Evolutionary conservation across 2,888 invertebrate species (phyloP).

Genomic region (Baronia brevicornis): DNA sequence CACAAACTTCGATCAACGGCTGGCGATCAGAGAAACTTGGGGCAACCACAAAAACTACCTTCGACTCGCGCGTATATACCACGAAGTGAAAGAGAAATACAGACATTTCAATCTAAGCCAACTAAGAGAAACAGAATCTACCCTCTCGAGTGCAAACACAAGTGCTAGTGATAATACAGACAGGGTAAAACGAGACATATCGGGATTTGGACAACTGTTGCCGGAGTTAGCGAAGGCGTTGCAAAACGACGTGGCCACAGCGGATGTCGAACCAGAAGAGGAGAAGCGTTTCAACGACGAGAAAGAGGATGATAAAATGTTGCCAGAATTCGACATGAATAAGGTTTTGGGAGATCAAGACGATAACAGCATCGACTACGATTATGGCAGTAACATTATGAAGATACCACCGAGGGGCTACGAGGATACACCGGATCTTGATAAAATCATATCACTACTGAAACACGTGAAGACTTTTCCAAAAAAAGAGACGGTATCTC

Average conservation of each 20-base stretch:
- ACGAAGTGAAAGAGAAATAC: conserved; percentile 41
- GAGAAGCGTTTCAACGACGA: conserved; percentile 50
- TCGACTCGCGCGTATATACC: conserved; percentile 38
- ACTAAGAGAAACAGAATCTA: conserved; percentile 3
- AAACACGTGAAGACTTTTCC: conserved; percentile 37
- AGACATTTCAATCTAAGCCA: conserved; percentile 41
- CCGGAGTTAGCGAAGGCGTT: conserved; percentile 56
- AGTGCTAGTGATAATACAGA: conserved; percentile 28
- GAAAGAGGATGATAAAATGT: conserved; percentile 34
- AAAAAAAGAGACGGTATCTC: conserved; percentile 23
- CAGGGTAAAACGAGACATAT: conserved; percentile 40
- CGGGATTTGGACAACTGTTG: conserved; percentile 41
- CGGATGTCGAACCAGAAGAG: conserved; percentile 34
- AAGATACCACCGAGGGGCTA: conserved; percentile 60
- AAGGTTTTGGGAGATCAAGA: conserved; percentile 46
- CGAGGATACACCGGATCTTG: conserved; percentile 42
- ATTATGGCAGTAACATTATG: conserved; percentile 60
- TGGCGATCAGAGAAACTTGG: conserved; percentile 84
- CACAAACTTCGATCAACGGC: conserved; percentile 78
- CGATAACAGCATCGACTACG: conserved; percentile 39
- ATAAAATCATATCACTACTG: conserved; percentile 38
- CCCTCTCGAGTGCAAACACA: conserved; percentile 1
- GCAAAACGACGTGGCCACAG: conserved; percentile 34
- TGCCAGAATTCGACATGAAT: conserved; percentile 63
- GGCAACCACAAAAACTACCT: conserved; percentile 66